phyloP scores from a whole-genome alignment of 2,888 invertebrate species.

The Buathra laborator region DNA sequence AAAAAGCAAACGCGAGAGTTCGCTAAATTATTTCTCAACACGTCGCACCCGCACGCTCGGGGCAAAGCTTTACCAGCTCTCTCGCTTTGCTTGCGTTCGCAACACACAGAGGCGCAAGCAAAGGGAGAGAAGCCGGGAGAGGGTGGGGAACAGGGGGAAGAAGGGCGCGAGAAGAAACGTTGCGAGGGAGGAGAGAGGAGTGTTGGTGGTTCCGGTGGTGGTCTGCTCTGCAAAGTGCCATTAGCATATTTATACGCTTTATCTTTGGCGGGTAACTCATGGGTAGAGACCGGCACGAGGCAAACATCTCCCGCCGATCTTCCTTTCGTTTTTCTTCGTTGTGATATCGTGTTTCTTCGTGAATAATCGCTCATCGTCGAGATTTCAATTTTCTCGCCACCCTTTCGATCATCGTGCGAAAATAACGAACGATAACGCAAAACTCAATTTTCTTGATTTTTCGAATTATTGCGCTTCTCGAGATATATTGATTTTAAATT shows the following conservation, averaged over 20 bases:
- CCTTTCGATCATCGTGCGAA: not conserved
- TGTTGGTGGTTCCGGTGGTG: conserved; percentile 47
- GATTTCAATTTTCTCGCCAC: conserved; percentile 60
- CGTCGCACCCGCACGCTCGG: conserved; percentile 64
- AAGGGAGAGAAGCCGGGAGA: not conserved
- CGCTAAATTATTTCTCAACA: conserved; percentile 70
- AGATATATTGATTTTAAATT: not conserved
- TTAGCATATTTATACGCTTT: conserved; percentile 76
- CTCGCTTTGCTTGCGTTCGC: conserved; percentile 61
- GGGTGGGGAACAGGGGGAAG: conserved; percentile 6
- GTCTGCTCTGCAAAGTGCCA: conserved; percentile 69
- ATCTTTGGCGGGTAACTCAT: conserved; percentile 69
- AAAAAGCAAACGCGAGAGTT: conserved; percentile 19
- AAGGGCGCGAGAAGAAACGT: conserved; percentile 27
- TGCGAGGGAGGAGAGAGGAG: conserved; percentile 40
- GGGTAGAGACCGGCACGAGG: conserved; percentile 57
- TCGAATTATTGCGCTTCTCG: not conserved
- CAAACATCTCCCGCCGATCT: conserved; percentile 64
- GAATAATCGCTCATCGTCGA: conserved; percentile 53
- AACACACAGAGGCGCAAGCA: conserved; percentile 22
- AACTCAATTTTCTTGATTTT: not conserved
- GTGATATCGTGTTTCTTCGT: conserved; percentile 12
- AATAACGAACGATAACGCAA: no score
- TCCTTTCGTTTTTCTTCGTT: conserved; percentile 24
- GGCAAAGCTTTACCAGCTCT: conserved; percentile 40